Evolutionary conservation across 1,140 invertebrate species (phyloP), one percentile per base, ranked within the genome.

Genomic region (Ctenoplectra terminalis): DNA sequence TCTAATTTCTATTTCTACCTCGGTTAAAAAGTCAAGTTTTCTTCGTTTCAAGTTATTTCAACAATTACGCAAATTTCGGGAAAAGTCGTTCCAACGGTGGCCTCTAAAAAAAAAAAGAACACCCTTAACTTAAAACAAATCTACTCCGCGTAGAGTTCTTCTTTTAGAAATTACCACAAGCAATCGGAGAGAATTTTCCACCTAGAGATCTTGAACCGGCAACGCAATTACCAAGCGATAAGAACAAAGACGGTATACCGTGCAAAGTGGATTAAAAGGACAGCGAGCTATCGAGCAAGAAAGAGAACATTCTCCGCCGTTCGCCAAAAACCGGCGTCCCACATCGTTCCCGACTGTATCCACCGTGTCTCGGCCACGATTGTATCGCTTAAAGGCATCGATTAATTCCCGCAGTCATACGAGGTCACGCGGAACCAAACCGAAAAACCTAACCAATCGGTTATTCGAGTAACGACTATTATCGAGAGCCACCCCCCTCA

Each of bases 391-490:
- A n/a, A 17, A 34, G 43, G 43, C 11, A 74, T 43, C 48, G 46
- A 66, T 76, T 76, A 76, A 76, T 66, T 54, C 9, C 0, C 0
- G 7, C 20, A 20, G 31, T 34, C 23, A 37, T 37, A 63, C 58
- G 34, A 4, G 61, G 26, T 43, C 37, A 54, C n/a, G n/a, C n/a
- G 43, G 23, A 23, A 29, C 11, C 15, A 13, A 40, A 23, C 5
- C 15, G 58, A 40, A 52, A 64, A 63, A 50, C 15, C 26, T 1
- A n/a, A 15, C 13, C 26, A 20, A 17, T 20, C 43, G 43, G 69
- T 56, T 26, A 23, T 66, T 40, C 43, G 43, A 37, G 52, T 52
- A 63, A 79, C 52, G 75, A 69, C 43, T 43, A 63, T 79, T 72
- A 79, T 61, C 76, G 13, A 23, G 54, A 43, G 37, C 52, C 43